Base-by-base conservation (phyloP, 2,797 vertebrate species). In the Okamejei kenojei region DNA sequence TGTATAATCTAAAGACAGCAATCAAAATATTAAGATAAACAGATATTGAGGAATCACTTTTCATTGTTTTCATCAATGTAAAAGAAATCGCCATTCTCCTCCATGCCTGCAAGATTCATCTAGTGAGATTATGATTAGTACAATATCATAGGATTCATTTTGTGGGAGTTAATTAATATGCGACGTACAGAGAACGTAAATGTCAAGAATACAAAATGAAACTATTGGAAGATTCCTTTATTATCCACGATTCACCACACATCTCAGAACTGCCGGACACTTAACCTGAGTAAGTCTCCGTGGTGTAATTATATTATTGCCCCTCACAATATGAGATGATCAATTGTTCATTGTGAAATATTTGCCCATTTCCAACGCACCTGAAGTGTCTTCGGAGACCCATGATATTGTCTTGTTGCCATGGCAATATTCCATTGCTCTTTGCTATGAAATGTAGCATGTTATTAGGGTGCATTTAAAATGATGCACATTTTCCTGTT, bases 331-430 rank as follows among this genome's bases (percentile, higher is more conserved):
- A 84, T 23, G 26, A 9, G 3, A 58, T 76, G 71, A 76, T 92
- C 35, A 13, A 76, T 73, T 23, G 21, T 54, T 76, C 90, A 45
- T 35, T 91, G 32, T 29, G 45, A 61, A 73, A 74, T 45, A 92
- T 29, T n/a, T 74, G 17, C 65, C 45, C 54, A 45, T 54, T 76
- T 74, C 76, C 23, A 73, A 90, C 26, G 32, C 88, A 90, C 61
- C 65, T 92, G 35, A 74, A 73, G 68, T 38, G 35, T 74, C 90
- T 74, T 74, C 32, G 26, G 88, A 71, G 88, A 68, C 19, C 15
- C 8, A 32, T 45, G 35, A 92, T 92, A 54, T 92, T 92, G 65
- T 29, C 29, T 58, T 38, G 90, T 92, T 92, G 68, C 90, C 38
- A 92, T 76, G 45, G 90, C 29, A 26, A 92, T 76, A 54, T 92